phyloP scores from a whole-genome alignment of 2,797 vertebrate species.

The Hyperoplus lanceolatus region DNA sequence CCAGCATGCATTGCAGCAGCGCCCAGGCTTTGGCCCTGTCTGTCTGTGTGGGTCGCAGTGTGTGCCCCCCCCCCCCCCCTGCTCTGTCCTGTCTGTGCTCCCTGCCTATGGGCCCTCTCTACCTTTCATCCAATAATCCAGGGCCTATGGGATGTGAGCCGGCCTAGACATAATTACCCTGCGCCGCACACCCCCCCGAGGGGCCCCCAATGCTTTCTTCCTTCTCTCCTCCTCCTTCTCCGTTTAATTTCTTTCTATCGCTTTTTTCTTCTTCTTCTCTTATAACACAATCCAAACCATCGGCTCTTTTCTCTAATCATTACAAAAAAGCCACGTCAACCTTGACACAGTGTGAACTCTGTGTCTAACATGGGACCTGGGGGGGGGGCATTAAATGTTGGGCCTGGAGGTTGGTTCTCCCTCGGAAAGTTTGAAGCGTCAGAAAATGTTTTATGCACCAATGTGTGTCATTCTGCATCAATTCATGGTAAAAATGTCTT shows the following conservation, averaged over 20 bases:
- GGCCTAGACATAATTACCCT: constrained; percentile 86
- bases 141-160: constrained; percentile 82
- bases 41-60: constrained; percentile 75
- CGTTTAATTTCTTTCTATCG: constrained; percentile 24
- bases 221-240: constrained; percentile 5
- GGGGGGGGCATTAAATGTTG: no score
- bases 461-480: no score
- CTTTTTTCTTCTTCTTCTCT: constrained; percentile 25
- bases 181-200: constrained; percentile 21
- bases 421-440: no score
- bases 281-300: constrained; percentile 45
- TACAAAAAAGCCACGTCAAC: constrained; percentile 3
- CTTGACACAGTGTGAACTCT: background rate
- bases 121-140: constrained; percentile 90
- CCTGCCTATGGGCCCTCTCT: constrained; percentile 74
- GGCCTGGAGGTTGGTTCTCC: no score
- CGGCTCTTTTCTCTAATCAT: constrained; percentile 33
- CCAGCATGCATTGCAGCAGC: constrained; percentile 36
- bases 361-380: background rate
- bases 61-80: constrained; percentile 68
- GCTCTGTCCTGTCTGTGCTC: constrained; percentile 23
- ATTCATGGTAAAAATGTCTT: no score
- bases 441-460: no score
- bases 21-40: constrained; percentile 68
- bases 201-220: constrained; percentile 44